Percentiles rank a stretch among this genome's conserved stretches.
These are phyloP conservation scores for Tragelaphus imberbis DNA, from an alignment of 2,113 vertebrate species.

Conservation along the genomic window DNA sequence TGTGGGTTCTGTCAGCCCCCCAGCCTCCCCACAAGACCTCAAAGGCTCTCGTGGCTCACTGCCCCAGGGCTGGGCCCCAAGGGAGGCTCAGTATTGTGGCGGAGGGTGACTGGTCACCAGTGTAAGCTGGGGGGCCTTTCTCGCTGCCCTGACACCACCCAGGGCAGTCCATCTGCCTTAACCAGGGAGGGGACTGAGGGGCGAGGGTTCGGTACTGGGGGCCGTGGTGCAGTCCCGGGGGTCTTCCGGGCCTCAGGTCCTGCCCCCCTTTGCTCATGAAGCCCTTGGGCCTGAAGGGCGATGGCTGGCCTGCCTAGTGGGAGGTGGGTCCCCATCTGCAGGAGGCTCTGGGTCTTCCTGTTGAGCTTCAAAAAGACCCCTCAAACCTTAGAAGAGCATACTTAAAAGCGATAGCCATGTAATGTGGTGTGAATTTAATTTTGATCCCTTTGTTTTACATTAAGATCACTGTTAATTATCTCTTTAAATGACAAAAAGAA, in stretches of 20 bases:
- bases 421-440: not conserved
- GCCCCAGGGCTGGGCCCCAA: not conserved
- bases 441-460: slow-evolving; percentile 30
- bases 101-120: not conserved
- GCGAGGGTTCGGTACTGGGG: rapidly evolving
- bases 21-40: not conserved
- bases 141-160: not conserved
- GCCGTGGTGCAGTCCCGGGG: not conserved
- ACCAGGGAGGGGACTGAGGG: not conserved
- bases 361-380: not conserved
- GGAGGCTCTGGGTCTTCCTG: not conserved
- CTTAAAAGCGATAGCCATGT: not conserved
- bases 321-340: rapidly evolving
- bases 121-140: not conserved
- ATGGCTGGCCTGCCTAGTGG: rapidly evolving
- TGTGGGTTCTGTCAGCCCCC: not conserved
- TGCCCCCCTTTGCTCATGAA: not conserved
- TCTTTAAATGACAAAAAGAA: slow-evolving; percentile 8
- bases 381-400: not conserved
- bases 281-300: not conserved
- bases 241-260: not conserved
- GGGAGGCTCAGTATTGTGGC: not conserved
- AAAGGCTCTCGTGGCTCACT: not conserved
- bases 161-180: not conserved
- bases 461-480: slow-evolving; percentile 20